Evolutionary conservation across 2,113 vertebrate species (phyloP).

Genomic region (Corapipo altera): DNA sequence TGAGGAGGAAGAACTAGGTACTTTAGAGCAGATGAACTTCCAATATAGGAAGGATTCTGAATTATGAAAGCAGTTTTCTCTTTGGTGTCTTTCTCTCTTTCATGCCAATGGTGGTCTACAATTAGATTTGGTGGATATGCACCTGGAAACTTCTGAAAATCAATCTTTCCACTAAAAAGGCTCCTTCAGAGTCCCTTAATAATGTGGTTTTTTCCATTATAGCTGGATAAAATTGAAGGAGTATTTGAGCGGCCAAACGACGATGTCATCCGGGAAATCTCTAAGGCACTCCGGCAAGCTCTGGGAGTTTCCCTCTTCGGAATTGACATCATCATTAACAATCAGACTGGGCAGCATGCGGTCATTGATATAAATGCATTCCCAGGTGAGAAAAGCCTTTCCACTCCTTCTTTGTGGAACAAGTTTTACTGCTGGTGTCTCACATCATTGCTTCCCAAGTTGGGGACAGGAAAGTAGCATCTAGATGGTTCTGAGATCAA

Average conservation of each 20-base stretch:
- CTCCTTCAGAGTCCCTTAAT: neutral
- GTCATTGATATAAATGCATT: conserved; percentile 99
- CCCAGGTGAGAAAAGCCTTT: conserved; percentile 80
- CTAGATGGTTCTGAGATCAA: neutral
- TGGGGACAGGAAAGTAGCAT: neutral
- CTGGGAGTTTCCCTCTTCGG: conserved; percentile 95
- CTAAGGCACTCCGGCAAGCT: conserved; percentile 84
- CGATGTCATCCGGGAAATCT: conserved; percentile 92
- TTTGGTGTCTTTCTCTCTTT: conserved; percentile 26
- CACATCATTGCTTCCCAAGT: neutral
- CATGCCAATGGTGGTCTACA: neutral
- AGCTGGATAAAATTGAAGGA: conserved; percentile 96
- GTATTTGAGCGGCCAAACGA: conserved; percentile 90
- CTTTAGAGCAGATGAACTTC: neutral
- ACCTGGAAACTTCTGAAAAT: conserved; percentile 46
- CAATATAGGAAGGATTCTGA: neutral
- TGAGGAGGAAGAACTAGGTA: neutral
- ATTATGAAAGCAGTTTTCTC: conserved; percentile 2
- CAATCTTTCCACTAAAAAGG: neutral
- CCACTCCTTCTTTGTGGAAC: neutral
- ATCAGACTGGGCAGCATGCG: conserved; percentile 93
- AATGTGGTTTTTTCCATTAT: neutral
- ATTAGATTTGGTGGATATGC: neutral
- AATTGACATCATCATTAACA: conserved; percentile 98
- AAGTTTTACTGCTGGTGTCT: neutral